These are phyloP conservation scores for Ariolimax columbianus DNA, from an alignment of 2,888 invertebrate genomes.

Conservation along the genomic window DNA sequence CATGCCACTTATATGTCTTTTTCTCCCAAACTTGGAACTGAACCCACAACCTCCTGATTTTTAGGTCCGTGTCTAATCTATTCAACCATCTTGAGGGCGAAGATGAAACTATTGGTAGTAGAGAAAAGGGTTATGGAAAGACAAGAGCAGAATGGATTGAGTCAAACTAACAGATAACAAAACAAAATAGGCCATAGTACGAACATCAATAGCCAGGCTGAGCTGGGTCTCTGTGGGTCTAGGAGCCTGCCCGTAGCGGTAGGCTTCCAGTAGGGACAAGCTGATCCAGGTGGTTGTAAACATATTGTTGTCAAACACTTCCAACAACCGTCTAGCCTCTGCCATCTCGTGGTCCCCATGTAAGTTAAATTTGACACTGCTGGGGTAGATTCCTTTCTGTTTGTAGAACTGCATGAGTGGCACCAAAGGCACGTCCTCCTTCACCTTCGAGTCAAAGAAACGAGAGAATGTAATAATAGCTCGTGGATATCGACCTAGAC, in stretches of 20 bases:
- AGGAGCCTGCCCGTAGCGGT: conserved; percentile 57
- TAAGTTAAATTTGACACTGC: conserved; percentile 68
- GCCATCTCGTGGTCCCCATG: conserved; percentile 63
- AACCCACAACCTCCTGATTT: too few relatives aligned
- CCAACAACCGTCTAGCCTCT: conserved; percentile 62
- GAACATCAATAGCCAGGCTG: conserved; percentile 46
- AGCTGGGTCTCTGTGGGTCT: conserved; percentile 51
- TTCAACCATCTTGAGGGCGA: too few relatives aligned
- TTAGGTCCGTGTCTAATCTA: too few relatives aligned
- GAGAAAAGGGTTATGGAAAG: too few relatives aligned
- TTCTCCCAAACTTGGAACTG: too few relatives aligned
- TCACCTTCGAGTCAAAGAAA: neutral
- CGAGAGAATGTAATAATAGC: neutral
- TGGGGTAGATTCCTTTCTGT: conserved; percentile 67
- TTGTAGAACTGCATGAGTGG: conserved; percentile 65
- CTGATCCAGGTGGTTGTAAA: conserved; percentile 73
- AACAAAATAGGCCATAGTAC: too few relatives aligned
- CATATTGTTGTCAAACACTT: conserved; percentile 73
- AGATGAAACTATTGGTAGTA: too few relatives aligned
- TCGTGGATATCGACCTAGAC: too few relatives aligned
- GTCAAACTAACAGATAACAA: too few relatives aligned
- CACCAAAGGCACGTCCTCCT: conserved; percentile 53
- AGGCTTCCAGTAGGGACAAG: conserved; percentile 67
- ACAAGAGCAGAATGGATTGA: too few relatives aligned
- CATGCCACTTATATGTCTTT: too few relatives aligned